phyloP scores from a whole-genome alignment of 2,888 invertebrate genomes.

The Sphaeridia pumilis region DNA sequence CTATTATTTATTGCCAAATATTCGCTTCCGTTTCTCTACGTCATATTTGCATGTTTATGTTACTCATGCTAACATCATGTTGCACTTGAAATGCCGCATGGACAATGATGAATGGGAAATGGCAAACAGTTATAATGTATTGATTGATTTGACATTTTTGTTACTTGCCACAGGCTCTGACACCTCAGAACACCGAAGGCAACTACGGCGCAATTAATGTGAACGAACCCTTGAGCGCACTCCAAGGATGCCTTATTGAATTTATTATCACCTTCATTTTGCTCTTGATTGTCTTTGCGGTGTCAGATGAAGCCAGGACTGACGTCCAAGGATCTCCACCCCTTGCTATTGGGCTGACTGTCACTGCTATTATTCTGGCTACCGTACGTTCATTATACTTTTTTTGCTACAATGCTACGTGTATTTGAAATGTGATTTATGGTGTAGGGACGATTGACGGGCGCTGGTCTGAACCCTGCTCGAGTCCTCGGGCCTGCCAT shows the following conservation, averaged over 20 bases:
- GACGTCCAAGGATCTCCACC: slow-evolving; percentile 42
- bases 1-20: too few species aligned
- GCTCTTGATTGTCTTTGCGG: slow-evolving; percentile 41
- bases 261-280: slow-evolving; percentile 42
- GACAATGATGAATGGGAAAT: too few species aligned
- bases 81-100: too few species aligned
- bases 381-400: background rate
- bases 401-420: background rate
- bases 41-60: too few species aligned
- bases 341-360: slow-evolving; percentile 42
- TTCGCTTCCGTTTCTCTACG: too few species aligned
- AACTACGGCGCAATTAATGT: slow-evolving; percentile 39
- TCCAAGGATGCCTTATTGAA: slow-evolving; percentile 43
- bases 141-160: too few species aligned
- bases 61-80: too few species aligned
- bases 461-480: slow-evolving; percentile 45
- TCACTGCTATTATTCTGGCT: slow-evolving; percentile 36
- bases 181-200: slow-evolving; percentile 36
- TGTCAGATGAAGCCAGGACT: slow-evolving; percentile 40
- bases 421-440: background rate
- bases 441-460: slow-evolving; percentile 41
- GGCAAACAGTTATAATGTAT: too few species aligned
- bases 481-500: slow-evolving; percentile 44
- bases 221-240: slow-evolving; percentile 36
- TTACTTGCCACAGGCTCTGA: slow-evolving; percentile 36